These are phyloP conservation scores for Homarus americanus DNA, from an alignment of 1,140 invertebrate genomes.

Conservation along the genomic window DNA sequence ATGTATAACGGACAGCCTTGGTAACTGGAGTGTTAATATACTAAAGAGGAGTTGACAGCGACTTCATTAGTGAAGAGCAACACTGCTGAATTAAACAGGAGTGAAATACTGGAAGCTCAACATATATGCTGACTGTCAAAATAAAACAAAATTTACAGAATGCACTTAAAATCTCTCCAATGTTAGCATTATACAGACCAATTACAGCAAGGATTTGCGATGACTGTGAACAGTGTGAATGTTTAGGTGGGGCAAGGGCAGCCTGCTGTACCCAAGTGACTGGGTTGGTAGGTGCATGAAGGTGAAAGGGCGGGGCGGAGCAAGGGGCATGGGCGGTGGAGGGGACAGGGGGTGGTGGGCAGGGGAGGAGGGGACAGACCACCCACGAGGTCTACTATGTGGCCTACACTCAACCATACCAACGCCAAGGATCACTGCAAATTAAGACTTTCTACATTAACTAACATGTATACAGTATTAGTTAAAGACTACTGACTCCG, in stretches of 20 bases:
- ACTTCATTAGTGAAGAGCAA: background rate
- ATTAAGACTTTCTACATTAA: constrained; percentile 1
- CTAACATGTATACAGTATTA: background rate
- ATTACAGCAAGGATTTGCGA: constrained; percentile 6
- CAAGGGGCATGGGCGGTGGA: no score
- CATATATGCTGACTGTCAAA: constrained; percentile 6
- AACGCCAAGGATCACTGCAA: background rate
- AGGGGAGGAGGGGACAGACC: background rate
- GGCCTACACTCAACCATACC: background rate
- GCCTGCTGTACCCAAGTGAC: background rate
- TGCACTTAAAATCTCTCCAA: background rate
- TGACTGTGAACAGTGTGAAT: background rate
- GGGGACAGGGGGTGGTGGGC: background rate
- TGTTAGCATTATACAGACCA: constrained; percentile 11
- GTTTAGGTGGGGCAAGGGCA: background rate
- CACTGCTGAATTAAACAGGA: background rate
- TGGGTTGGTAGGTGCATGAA: background rate
- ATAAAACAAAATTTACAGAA: background rate
- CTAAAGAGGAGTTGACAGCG: background rate
- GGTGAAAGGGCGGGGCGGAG: no score
- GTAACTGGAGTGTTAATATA: background rate
- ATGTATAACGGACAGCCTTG: background rate
- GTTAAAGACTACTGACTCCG: no score
- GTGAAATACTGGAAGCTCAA: constrained; percentile 4
- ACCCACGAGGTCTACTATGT: background rate